Evolutionary conservation across 2,797 vertebrate species (phyloP).

Genomic region (Eleutherodactylus coqui): DNA sequence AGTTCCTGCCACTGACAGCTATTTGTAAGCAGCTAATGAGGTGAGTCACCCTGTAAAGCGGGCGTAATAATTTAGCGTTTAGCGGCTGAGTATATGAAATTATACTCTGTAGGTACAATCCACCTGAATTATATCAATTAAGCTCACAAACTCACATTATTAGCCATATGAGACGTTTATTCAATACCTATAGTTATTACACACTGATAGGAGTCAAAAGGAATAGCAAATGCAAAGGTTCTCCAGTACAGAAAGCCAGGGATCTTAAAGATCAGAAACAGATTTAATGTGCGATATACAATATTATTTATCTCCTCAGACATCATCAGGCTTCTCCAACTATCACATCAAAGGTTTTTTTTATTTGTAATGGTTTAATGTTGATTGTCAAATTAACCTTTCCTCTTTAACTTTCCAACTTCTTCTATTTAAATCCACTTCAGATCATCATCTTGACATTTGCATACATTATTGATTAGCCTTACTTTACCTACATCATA

Average conservation of each 20-base stretch:
- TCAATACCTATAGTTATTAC: neutral
- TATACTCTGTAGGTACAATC: neutral
- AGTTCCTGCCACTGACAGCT: slow-evolving; percentile 25
- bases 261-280: neutral
- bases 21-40: slow-evolving; percentile 45
- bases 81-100: neutral
- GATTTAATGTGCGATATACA: neutral
- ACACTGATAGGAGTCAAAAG: neutral
- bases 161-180: neutral
- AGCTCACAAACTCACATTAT: slow-evolving; percentile 3
- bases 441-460: neutral
- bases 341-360: neutral
- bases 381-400: neutral
- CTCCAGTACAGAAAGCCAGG: neutral
- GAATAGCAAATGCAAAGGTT: neutral
- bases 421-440: neutral
- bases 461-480: neutral
- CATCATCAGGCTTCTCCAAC: neutral
- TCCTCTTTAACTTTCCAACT: neutral
- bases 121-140: slow-evolving; percentile 15
- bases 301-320: neutral
- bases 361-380: neutral
- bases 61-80: slow-evolving; percentile 28
- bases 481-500: neutral
- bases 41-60: slow-evolving; percentile 43